Percentiles rank a stretch among this genome's conserved stretches.
Evolutionary conservation across 2,797 vertebrate species (phyloP).

Genomic region (Poeciliopsis presidionis): DNA sequence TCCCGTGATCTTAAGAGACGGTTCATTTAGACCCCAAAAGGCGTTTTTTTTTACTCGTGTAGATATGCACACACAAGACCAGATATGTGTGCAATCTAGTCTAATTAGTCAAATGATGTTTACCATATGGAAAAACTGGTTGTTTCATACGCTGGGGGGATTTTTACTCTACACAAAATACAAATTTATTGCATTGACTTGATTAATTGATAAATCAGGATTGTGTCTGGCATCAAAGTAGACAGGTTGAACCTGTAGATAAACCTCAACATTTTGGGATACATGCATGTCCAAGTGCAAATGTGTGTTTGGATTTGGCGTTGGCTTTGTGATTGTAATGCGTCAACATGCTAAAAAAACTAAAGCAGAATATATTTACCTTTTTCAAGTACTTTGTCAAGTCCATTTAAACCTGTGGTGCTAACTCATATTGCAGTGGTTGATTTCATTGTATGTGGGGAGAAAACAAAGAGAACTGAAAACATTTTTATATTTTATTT

Average conservation of each 20-base stretch:
- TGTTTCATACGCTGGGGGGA: background rate
- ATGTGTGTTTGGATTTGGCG: background rate
- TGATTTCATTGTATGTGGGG: background rate
- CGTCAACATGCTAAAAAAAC: background rate
- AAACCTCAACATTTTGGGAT: background rate
- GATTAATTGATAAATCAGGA: background rate
- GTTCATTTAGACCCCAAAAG: too few species aligned
- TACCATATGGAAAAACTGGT: background rate
- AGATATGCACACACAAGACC: background rate
- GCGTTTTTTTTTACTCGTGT: background rate
- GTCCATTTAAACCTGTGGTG: background rate
- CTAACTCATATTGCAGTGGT: background rate
- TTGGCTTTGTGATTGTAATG: background rate
- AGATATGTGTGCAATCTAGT: background rate
- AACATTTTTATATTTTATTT: background rate
- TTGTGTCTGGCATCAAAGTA: background rate
- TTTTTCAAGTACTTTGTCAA: background rate
- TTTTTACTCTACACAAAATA: background rate
- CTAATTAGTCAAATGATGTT: conserved; percentile 15
- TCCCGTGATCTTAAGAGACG: background rate
- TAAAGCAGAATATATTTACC: background rate
- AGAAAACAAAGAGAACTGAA: background rate
- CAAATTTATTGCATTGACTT: background rate
- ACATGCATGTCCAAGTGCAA: background rate
- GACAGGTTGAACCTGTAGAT: background rate